Evolutionary conservation across 2,113 vertebrate genomes (phyloP).

Genomic region (Dasyprocta punctata): DNA sequence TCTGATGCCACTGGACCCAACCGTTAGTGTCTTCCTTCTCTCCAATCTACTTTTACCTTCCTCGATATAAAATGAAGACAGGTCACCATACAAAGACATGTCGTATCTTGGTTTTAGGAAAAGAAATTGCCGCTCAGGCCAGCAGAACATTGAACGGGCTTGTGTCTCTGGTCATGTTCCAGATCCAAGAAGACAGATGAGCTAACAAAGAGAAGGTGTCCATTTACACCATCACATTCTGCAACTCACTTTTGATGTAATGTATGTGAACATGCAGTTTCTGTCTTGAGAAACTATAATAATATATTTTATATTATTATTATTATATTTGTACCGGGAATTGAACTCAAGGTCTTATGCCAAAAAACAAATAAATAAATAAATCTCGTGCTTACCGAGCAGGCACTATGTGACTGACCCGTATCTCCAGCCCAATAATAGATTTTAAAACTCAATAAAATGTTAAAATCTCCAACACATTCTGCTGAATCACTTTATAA

Average conservation of each 20-base stretch:
- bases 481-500: not conserved
- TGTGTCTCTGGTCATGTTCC: not conserved
- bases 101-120: not conserved
- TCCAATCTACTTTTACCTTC: not conserved
- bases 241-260: not conserved
- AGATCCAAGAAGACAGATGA: not conserved
- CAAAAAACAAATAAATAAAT: too few species aligned
- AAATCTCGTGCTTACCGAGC: too few species aligned
- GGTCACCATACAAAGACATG: not conserved
- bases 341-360: not conserved
- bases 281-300: not conserved
- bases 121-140: not conserved
- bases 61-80: not conserved
- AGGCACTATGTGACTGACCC: too few species aligned
- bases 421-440: not conserved
- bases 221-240: not conserved
- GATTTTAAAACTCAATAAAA: constrained; percentile 1
- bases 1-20: not conserved
- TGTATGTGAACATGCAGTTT: not conserved
- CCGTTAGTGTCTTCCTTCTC: not conserved
- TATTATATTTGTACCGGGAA: too few species aligned
- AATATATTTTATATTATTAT: too few species aligned
- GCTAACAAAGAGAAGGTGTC: not conserved
- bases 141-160: not conserved
- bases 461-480: not conserved